Conservation (phyloP, 2,113 vertebrate genomes). For the Phalacrocorax carbo region DNA sequence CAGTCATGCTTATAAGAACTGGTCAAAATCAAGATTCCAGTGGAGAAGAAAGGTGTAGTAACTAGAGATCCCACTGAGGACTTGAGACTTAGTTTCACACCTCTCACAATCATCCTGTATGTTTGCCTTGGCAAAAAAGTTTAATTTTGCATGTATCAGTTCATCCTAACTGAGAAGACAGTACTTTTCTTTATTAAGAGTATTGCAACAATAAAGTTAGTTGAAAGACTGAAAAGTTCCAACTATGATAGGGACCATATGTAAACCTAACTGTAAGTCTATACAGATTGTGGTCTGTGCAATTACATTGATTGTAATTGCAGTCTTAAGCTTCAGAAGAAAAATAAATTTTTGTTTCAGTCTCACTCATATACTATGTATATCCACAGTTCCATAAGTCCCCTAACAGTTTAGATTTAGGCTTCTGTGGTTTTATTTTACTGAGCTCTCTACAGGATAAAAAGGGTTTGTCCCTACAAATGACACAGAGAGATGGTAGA, state of each 20-base stretch:
- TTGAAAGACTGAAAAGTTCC: neutral
- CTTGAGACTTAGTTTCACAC: neutral
- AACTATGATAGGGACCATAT: neutral
- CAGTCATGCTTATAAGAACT: neutral
- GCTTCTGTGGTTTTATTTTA: neutral
- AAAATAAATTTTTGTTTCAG: neutral
- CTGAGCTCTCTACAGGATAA: neutral
- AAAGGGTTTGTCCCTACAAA: neutral
- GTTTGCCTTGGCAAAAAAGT: neutral
- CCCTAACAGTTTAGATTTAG: neutral
- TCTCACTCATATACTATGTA: neutral
- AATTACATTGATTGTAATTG: neutral
- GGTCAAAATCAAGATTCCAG: neutral
- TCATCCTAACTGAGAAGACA: neutral
- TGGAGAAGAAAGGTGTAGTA: neutral
- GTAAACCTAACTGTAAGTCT: neutral
- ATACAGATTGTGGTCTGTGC: neutral
- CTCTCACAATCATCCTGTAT: neutral
- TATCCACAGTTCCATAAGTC: neutral
- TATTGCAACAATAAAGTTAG: neutral
- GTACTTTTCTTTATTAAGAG: neutral
- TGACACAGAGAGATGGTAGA: neutral
- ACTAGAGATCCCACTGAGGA: neutral
- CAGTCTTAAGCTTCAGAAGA: neutral
- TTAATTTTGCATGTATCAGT: neutral